Evolutionary conservation across 2,797 vertebrate species (phyloP).

Genomic region (Champsocephalus gunnari): DNA sequence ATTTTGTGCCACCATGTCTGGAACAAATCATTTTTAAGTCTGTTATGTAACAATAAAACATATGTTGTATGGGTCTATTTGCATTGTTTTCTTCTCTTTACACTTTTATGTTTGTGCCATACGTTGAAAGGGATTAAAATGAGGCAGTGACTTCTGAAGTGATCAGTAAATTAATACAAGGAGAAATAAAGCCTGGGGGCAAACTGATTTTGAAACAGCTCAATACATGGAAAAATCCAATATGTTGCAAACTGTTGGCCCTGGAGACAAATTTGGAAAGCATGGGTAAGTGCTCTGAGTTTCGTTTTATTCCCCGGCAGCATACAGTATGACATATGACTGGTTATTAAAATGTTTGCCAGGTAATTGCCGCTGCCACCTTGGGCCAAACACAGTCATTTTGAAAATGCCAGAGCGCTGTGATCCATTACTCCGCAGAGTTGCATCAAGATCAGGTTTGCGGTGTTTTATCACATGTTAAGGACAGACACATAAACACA

Average conservation of each 20-base stretch:
- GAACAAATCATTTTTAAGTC: constrained; percentile 39
- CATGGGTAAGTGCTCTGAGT: constrained; percentile 57
- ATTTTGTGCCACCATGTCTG: constrained; percentile 30
- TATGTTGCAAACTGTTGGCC: constrained; percentile 61
- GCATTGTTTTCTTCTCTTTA: constrained; percentile 17
- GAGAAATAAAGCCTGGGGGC: constrained; percentile 5
- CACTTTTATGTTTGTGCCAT: not conserved
- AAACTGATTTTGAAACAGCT: constrained; percentile 51
- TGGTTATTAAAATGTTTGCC: constrained; percentile 80
- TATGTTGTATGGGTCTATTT: not conserved
- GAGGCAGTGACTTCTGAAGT: constrained; percentile 31
- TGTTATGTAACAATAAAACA: constrained; percentile 25
- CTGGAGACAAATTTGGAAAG: constrained; percentile 63
- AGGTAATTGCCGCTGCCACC: constrained; percentile 75
- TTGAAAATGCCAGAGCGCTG: constrained; percentile 65
- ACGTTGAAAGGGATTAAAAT: constrained; percentile 25
- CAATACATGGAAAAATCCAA: constrained; percentile 61
- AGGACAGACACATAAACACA: constrained; percentile 12
- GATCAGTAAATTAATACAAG: constrained; percentile 40
- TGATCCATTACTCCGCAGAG: constrained; percentile 61
- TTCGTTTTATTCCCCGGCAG: constrained; percentile 67
- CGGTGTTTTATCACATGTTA: constrained; percentile 51
- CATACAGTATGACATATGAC: constrained; percentile 71
- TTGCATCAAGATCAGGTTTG: constrained; percentile 65
- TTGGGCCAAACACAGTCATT: constrained; percentile 75